phyloP scores from a whole-genome alignment of 1,140 invertebrate genomes.

The Ephestia elutella region DNA sequence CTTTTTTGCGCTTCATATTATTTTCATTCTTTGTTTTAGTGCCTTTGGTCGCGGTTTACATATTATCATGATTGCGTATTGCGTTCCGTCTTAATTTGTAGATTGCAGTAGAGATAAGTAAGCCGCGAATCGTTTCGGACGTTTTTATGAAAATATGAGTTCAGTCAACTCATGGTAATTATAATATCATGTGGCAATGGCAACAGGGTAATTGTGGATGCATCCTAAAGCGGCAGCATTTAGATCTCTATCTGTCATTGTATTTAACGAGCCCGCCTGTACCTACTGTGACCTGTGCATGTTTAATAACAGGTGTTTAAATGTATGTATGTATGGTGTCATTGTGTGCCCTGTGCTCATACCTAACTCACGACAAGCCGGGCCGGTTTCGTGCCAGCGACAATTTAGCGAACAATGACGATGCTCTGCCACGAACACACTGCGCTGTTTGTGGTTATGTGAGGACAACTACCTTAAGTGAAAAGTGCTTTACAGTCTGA shows the following conservation, averaged over 20 bases:
- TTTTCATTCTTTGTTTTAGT: slow-evolving; percentile 30
- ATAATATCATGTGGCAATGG: slow-evolving; percentile 41
- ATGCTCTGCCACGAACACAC: slow-evolving; percentile 64
- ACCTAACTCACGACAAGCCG: slow-evolving; percentile 66
- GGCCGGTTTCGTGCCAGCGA: slow-evolving; percentile 69
- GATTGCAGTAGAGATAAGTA: slow-evolving; percentile 20
- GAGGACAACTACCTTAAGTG: slow-evolving; percentile 36
- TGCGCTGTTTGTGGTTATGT: slow-evolving; percentile 50
- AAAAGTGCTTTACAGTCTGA: slow-evolving; percentile 20
- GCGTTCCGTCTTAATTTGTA: slow-evolving; percentile 17
- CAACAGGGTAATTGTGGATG: slow-evolving; percentile 50
- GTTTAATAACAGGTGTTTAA: slow-evolving; percentile 72
- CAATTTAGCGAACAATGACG: slow-evolving; percentile 73
- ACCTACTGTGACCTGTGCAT: slow-evolving; percentile 61
- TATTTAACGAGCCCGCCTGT: slow-evolving; percentile 59
- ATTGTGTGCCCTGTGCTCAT: slow-evolving; percentile 60
- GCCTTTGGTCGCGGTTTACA: slow-evolving; percentile 17
- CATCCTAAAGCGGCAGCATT: slow-evolving; percentile 50
- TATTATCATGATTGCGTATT: slow-evolving; percentile 18
- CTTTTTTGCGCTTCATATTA: slow-evolving; percentile 12
- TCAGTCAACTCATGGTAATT: slow-evolving; percentile 45
- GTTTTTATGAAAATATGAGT: slow-evolving; percentile 29
- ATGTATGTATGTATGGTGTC: slow-evolving; percentile 66
- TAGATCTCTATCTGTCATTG: slow-evolving; percentile 65
- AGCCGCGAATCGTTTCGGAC: slow-evolving; percentile 17